These are phyloP conservation scores for Aleadryas rufinucha DNA, from an alignment of 2,113 vertebrate species.

Conservation along the genomic window DNA sequence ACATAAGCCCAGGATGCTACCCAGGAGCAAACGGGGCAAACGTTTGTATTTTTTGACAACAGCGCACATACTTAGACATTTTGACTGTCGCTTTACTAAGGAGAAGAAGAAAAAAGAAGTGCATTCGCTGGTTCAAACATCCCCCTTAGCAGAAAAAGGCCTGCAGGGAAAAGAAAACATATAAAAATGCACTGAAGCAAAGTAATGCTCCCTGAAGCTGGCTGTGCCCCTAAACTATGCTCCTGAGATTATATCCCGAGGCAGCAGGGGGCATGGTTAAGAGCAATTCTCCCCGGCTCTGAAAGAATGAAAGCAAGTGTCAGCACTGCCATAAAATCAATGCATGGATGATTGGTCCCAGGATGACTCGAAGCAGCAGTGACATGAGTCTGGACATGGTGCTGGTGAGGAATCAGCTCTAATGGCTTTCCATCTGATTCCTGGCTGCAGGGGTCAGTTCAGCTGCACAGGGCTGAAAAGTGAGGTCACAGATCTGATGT, in stretches of 20 bases:
- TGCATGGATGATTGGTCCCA: slow-evolving; percentile 49
- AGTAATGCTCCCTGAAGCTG: slow-evolving; percentile 56
- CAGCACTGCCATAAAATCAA: slow-evolving; percentile 40
- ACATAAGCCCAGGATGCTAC: not conserved
- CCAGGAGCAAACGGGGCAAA: not conserved
- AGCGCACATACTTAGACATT: slow-evolving; percentile 12
- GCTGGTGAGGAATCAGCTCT: slow-evolving; percentile 29
- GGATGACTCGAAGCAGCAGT: slow-evolving; percentile 25
- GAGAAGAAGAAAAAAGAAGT: not conserved
- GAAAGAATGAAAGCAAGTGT: slow-evolving; percentile 49
- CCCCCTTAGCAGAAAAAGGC: slow-evolving; percentile 14
- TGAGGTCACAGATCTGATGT: not conserved
- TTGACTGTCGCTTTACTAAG: slow-evolving; percentile 32
- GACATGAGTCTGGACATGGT: slow-evolving; percentile 16
- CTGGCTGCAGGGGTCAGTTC: slow-evolving; percentile 20
- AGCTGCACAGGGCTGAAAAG: not conserved
- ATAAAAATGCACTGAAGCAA: slow-evolving; percentile 53
- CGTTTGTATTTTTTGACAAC: not conserved
- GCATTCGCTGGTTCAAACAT: slow-evolving; percentile 10
- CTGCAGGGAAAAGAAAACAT: slow-evolving; percentile 41
- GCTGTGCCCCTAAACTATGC: slow-evolving; percentile 45
- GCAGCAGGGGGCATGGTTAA: slow-evolving; percentile 30
- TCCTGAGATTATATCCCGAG: slow-evolving; percentile 47
- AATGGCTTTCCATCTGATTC: slow-evolving; percentile 32
- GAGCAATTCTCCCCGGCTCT: slow-evolving; percentile 6